phyloP scores from a whole-genome alignment of 2,113 vertebrate species.

The Rhinopomastus cyanomelas region DNA sequence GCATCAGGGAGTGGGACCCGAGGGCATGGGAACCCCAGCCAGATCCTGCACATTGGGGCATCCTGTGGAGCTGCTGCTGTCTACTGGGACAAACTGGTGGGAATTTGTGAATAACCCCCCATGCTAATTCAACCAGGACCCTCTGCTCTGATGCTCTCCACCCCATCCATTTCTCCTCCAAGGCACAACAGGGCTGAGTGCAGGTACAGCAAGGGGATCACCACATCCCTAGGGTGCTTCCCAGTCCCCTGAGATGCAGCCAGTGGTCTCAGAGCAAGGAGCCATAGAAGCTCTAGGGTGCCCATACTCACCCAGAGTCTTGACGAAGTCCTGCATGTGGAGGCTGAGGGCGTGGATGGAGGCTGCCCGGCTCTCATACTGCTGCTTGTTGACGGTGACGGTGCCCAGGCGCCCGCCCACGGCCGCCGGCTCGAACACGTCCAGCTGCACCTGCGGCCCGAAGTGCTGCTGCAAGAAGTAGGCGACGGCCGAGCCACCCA shows the following conservation, averaged over 20 bases:
- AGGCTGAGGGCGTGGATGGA: conserved; percentile 95
- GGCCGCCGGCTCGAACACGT: conserved; percentile 87
- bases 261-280: background rate
- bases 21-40: background rate
- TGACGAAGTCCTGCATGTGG: conserved; percentile 97
- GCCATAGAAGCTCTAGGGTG: accelerated
- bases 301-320: conserved; percentile 84
- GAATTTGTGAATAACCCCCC: background rate
- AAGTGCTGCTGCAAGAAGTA: conserved; percentile 95
- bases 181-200: background rate
- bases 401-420: conserved; percentile 93
- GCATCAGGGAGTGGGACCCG: background rate
- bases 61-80: background rate
- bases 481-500: conserved; percentile 89
- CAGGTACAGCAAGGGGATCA: background rate
- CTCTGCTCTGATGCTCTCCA: background rate
- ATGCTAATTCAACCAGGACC: background rate
- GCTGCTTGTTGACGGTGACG: conserved; percentile 89
- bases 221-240: accelerated
- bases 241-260: accelerated
- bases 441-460: conserved; percentile 90
- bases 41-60: accelerated
- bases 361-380: conserved; percentile 91
- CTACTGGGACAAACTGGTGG: background rate
- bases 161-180: background rate